Percentiles rank a stretch among this genome's conserved stretches.
Conservation (phyloP, 2,797 vertebrate genomes). For the Ibycter americanus region DNA sequence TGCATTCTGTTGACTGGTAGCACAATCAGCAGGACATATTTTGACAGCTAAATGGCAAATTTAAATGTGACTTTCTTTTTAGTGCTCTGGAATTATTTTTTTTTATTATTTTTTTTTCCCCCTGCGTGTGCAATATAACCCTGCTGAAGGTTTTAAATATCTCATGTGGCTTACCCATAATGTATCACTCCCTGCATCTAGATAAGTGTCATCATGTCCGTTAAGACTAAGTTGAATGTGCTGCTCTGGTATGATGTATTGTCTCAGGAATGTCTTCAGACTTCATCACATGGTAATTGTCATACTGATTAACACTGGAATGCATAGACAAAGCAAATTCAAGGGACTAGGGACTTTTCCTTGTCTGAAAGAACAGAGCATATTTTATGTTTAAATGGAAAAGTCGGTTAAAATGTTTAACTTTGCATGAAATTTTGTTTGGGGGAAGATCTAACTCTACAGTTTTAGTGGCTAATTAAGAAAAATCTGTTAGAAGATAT, state of each 20-base stretch:
- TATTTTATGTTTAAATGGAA: not conserved
- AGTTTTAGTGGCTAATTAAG: constrained; percentile 2
- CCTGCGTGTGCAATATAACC: fast-evolving
- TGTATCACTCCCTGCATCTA: not conserved
- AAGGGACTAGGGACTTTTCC: not conserved
- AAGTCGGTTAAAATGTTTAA: not conserved
- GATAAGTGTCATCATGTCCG: not conserved
- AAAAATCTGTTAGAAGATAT: constrained; percentile 1
- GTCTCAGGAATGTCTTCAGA: not conserved
- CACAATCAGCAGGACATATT: not conserved
- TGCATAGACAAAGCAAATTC: not conserved
- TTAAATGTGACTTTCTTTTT: not conserved
- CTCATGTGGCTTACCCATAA: not conserved
- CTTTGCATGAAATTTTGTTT: not conserved
- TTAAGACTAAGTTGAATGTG: not conserved
- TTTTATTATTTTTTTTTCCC: fast-evolving
- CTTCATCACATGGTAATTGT: fast-evolving
- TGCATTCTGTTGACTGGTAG: constrained; percentile 8
- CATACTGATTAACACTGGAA: fast-evolving
- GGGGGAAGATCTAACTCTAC: not conserved
- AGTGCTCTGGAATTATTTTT: not conserved
- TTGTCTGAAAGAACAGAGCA: not conserved
- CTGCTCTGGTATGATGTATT: not conserved
- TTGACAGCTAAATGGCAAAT: constrained; percentile 6
- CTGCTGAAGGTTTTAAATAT: not conserved